Evolutionary conservation across 2,113 vertebrate species (phyloP), one percentile per base, ranked within the genome.

Genomic region (Circaetus gallicus): DNA sequence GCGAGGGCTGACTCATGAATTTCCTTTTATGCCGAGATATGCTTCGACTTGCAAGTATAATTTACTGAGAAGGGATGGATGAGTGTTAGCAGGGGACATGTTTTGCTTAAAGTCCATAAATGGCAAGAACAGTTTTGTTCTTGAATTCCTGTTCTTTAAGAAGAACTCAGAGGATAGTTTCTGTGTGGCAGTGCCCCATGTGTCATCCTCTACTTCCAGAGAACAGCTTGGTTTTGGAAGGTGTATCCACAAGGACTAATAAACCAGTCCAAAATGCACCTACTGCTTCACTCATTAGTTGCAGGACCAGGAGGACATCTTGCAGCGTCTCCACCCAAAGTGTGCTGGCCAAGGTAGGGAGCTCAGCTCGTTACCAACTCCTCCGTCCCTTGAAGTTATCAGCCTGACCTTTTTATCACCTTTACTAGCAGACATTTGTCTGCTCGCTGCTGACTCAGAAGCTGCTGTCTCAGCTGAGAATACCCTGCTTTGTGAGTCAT

Each of bases 391-490:
- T 73, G 36, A 65, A 95, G 83, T 67, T 94, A 43, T 82, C 79
- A 70, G 66, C 31, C 38, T 80, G 83, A 89, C 95, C 93, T 96
- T 97, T 95, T 17, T 45, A 47, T 90, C 89, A 91, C 86, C 95
- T 97, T 93, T 95, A n/a, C 49, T 15, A 85, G 66, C 86, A 97
- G 95, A 95, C 93, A 82, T 85, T 97, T 95, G 74, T 26, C 87
- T 95, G 90, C 87, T 91, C 0, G 1, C 86, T 82, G 84, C 94
- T 96, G 96, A 95, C 89, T 97, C 94, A 97, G 92, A 97, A 92
- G 92, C 97, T 95, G 82, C 92, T 95, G 90, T 95, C 96, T 97
- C 95, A 91, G 95, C 89, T 93, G 96, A 95, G 95, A 95, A 91
- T 95, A 87, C 93, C 73, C 91, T 87, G 61, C 93, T 96, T 82